Evolutionary conservation across 2,888 invertebrate genomes (phyloP), one percentile per base, ranked within the genome.

Genomic region (Toxonevra muliebris): DNA sequence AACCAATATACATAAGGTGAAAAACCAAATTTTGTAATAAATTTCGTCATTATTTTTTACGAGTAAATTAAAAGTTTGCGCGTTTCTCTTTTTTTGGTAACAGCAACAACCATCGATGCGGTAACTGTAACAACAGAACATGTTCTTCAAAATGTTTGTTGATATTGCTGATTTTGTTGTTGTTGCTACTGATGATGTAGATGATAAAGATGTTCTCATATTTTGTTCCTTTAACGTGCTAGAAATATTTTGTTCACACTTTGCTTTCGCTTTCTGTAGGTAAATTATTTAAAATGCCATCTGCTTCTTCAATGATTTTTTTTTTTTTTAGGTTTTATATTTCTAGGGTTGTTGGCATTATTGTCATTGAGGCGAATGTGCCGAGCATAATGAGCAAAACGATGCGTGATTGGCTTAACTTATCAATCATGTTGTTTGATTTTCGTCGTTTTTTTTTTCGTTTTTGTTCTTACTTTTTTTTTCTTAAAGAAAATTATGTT

Each of bases 381-480:
- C 48, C 53, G 20, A 17, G 54, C 57, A 64, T 57, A 61, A 55
- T 68, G 52, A 59, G 15, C 40, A 40, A 13, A 15, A 20, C 73
- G 74, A 17, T 72, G 74, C 77, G 80, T 80, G 79, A 80, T 80
- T 80, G 80, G 79, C 78, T 76, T 80, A 74, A 77, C 75, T 80
- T 80, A 78, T 78, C 79, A 78, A 79, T 80, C 78, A 78, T 73
- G 73, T 69, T 74, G 77, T 79, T 77, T 80, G 79, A 76, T 76
- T 71, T 74, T 75, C 75, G 72, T 76, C 74, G 80, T 69, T 73
- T 75, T 64, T 61, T 19, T 65, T 61, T 20, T 59, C 52, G n/a
- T 61, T 12, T 50, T 43, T 41, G 45, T 19, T 43, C 17, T n/a
- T 41, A 17, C 45, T 43, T 19, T n/a, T n/a, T n/a, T n/a, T n/a